Evolutionary conservation across 2,888 invertebrate genomes (phyloP).

Genomic region (Limnephilus marmoratus): DNA sequence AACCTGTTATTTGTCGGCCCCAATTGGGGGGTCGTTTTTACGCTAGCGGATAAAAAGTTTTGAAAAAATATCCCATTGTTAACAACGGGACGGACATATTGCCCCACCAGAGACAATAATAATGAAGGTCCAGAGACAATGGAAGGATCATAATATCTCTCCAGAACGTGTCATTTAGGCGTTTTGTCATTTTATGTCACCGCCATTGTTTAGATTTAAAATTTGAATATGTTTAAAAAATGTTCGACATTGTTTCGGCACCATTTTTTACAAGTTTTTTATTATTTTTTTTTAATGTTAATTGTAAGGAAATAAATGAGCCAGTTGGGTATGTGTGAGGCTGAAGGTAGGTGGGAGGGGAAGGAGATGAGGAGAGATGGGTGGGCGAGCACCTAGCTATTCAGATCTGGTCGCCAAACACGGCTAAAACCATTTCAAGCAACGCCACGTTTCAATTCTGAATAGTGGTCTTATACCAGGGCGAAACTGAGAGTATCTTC

Average conservation of each 20-base stretch:
- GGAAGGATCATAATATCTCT: not conserved
- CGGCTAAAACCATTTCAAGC: no score
- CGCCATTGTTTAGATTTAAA: not conserved
- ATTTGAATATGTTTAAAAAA: not conserved
- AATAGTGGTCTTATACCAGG: no score
- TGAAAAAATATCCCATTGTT: constrained; percentile 25
- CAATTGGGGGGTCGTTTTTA: not conserved
- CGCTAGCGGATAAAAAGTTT: not conserved
- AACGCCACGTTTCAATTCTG: no score
- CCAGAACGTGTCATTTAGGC: not conserved
- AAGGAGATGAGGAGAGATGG: no score
- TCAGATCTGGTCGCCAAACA: no score
- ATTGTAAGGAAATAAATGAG: no score
- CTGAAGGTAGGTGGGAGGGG: no score
- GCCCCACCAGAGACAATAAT: not conserved
- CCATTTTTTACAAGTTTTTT: not conserved
- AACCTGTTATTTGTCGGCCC: constrained; percentile 22
- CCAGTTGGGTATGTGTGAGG: no score
- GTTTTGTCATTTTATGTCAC: not conserved
- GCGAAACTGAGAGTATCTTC: no score
- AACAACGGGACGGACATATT: not conserved
- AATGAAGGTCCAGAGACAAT: constrained; percentile 8
- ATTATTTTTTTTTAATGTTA: no score
- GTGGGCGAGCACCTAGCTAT: no score
- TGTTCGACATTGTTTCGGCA: not conserved